Conservation (phyloP, 2,113 vertebrate genomes). For the Uria lomvia region DNA sequence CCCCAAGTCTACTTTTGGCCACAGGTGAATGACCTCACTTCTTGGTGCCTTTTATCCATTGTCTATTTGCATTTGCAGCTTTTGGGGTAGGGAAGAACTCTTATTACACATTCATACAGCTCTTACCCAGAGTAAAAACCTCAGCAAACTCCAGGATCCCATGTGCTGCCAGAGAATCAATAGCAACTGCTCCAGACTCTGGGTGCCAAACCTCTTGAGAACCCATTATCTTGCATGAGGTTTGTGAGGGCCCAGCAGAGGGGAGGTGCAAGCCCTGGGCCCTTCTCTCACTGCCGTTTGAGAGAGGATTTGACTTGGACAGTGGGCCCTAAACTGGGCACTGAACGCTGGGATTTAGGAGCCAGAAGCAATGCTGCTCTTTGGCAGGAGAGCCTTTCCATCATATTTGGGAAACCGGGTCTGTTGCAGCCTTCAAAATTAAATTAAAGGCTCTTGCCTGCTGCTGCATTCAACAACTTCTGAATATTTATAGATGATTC, state of each 20-base stretch:
- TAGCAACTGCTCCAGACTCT: neutral
- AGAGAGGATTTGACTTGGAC: neutral
- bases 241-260: neutral
- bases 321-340: neutral
- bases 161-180: neutral
- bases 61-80: neutral
- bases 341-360: neutral
- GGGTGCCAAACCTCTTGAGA: neutral
- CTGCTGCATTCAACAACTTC: neutral
- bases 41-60: neutral
- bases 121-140: neutral
- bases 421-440: slow-evolving; percentile 14
- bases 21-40: neutral
- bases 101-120: neutral
- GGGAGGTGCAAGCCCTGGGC: neutral
- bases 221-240: neutral
- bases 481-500: slow-evolving; percentile 20
- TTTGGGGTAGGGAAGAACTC: neutral
- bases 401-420: neutral
- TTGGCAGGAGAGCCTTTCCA: neutral
- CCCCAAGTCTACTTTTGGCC: neutral
- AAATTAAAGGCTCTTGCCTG: slow-evolving; percentile 5
- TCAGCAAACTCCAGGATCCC: neutral
- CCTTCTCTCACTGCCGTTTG: neutral
- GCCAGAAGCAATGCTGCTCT: neutral